Evolutionary conservation across 2,113 vertebrate genomes (phyloP).

Genomic region (Chaetodon auriga): DNA sequence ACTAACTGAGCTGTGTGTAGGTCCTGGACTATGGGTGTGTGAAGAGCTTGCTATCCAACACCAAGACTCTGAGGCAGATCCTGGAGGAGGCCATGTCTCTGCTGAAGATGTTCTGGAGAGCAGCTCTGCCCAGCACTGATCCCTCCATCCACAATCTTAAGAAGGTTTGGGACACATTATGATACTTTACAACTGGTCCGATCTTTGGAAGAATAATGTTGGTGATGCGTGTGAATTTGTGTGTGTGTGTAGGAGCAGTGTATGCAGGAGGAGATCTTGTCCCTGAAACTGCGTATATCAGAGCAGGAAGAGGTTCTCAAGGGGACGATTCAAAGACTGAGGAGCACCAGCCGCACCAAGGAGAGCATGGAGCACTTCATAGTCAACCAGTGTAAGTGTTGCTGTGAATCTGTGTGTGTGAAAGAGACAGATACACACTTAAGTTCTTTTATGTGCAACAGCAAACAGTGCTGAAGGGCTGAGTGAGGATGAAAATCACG

Average conservation of each 20-base stretch:
- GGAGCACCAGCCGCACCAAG: constrained; percentile 87
- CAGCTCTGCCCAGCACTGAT: constrained; percentile 80
- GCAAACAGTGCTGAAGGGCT: background rate
- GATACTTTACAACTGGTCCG: background rate
- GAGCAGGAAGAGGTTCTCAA: constrained; percentile 90
- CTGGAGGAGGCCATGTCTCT: constrained; percentile 89
- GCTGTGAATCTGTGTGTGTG: background rate
- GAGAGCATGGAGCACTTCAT: constrained; percentile 96
- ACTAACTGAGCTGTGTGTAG: constrained; percentile 72
- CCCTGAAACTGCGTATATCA: constrained; percentile 84
- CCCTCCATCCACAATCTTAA: constrained; percentile 71
- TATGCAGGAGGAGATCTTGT: constrained; percentile 88
- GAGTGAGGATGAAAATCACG: background rate
- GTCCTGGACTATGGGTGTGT: constrained; percentile 68
- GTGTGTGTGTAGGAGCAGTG: constrained; percentile 85
- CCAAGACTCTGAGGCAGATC: constrained; percentile 85
- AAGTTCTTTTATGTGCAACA: background rate
- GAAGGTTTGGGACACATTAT: constrained; percentile 73
- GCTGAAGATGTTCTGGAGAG: constrained; percentile 92
- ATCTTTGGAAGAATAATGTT: background rate
- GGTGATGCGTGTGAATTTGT: background rate
- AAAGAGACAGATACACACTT: too few relatives aligned
- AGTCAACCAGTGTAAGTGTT: constrained; percentile 90
- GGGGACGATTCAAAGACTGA: constrained; percentile 84
- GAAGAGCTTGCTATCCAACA: constrained; percentile 83